Evolutionary conservation across 2,888 invertebrate species (phyloP), one percentile per base, ranked within the genome.

Genomic region (Calameuta filiformis): DNA sequence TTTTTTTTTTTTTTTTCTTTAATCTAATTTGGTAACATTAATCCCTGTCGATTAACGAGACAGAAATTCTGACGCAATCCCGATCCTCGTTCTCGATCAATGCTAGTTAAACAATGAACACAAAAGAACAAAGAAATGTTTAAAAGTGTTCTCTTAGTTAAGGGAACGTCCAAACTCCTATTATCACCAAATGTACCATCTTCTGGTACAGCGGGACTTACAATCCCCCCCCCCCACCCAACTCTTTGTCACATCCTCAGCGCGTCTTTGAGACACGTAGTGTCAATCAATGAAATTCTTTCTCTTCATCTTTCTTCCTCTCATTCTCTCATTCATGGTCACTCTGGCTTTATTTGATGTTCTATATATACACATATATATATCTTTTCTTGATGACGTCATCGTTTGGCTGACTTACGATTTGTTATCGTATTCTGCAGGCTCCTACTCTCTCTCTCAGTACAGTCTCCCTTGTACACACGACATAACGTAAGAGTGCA

Each of bases 401-500:
- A 23, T 56, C 56, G 2, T 56, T 56, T 23, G 9, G 0, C 56
- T 56, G 23, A 23, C 56, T 23, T 56, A 56, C 23, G 23, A 56
- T 56, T 56, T 56, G 23, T 56, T 56, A 56, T 56, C 56, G 56
- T 23, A 56, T 56, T 56, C 23, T 56, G 6, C 23, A 56, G 56
- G 23, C 23, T 23, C 56, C 56, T 56, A 56, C 56, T 56, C 56
- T 23, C 56, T 23, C 56, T 23, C 9, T 23, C 56, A 56, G 23
- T 56, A 23, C 56, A 56, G 23, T 56, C 56, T 56, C 23, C 23
- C 56, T 23, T 56, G 56, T 56, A 6, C 2, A 23, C 56, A 9
- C 23, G 23, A 23, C 56, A 23, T 56, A 87, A 87, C 87, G 84
- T 87, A 86, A 89, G 89, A 89, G 89, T 89, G 89, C 88, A 89